Percentiles rank a stretch among this genome's conserved stretches.
Conservation (phyloP, 2,888 invertebrate species). For the Agrochola litura region DNA sequence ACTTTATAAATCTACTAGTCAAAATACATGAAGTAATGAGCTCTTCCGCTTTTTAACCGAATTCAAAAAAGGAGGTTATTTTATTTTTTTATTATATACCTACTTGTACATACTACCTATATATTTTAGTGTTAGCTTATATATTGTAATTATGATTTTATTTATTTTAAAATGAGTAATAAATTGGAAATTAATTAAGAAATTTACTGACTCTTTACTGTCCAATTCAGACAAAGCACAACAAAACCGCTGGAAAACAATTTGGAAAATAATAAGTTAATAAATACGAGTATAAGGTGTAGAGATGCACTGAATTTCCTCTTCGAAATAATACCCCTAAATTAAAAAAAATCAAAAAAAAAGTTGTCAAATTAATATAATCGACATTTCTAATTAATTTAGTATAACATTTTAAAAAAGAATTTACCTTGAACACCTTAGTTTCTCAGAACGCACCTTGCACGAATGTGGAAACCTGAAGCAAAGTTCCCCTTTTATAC, state of each 20-base stretch:
- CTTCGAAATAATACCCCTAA: not conserved
- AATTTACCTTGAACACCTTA: constrained; percentile 59
- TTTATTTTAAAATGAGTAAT: no score
- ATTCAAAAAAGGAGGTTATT: no score
- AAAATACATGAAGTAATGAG: not conserved
- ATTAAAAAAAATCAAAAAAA: not conserved
- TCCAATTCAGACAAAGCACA: not conserved
- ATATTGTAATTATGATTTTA: no score
- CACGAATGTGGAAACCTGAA: constrained; percentile 67
- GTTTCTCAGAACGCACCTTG: constrained; percentile 57
- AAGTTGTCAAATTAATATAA: no score
- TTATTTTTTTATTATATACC: no score
- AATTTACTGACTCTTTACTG: not conserved
- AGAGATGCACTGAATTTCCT: not conserved
- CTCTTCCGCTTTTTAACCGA: no score
- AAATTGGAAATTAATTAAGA: not conserved
- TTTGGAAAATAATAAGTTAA: not conserved
- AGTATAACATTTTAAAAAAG: not conserved
- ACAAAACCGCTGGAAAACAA: not conserved
- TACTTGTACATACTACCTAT: no score
- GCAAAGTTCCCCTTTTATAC: constrained; percentile 75
- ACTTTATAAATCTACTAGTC: no score
- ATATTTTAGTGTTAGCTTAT: no score
- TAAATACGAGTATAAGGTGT: not conserved
- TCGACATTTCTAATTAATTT: not conserved